A percentile compares a stretch with the other conserved stretches of the same genome.
phyloP scores from a whole-genome alignment of 1,140 invertebrate genomes.

The Musca domestica region DNA sequence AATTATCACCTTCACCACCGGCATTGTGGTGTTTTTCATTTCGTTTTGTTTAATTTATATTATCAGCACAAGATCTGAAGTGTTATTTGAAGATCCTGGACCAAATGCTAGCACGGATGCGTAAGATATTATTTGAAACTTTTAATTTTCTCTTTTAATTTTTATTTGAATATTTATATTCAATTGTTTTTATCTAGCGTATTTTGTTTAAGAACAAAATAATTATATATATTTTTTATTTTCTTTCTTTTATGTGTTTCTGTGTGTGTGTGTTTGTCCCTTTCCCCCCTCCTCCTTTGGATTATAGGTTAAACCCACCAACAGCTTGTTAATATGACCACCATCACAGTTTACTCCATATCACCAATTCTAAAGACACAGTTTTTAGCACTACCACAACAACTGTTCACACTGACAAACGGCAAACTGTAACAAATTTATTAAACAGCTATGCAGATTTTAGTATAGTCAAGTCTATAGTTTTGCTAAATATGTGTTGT shows the following conservation, averaged over 20 bases:
- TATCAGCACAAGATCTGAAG: conserved; percentile 63
- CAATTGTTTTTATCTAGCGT: background rate
- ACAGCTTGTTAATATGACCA: conserved; percentile 27
- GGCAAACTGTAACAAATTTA: conserved; percentile 2
- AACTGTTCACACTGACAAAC: background rate
- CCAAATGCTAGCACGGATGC: conserved; percentile 45
- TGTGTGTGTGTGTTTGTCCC: too few species aligned
- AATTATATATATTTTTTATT: background rate
- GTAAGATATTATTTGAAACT: conserved; percentile 36
- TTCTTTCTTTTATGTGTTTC: conserved; percentile 10
- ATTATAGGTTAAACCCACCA: conserved; percentile 26
- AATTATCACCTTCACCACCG: conserved; percentile 63
- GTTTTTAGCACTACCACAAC: background rate
- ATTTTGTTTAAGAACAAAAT: background rate
- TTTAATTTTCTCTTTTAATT: background rate
- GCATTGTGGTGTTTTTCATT: conserved; percentile 62
- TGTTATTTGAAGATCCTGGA: conserved; percentile 59
- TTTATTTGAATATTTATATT: conserved; percentile 1
- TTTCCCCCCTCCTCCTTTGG: too few species aligned
- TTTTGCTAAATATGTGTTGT: too few species aligned
- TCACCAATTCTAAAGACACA: conserved; percentile 12
- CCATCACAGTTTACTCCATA: background rate
- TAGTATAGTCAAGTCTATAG: too few species aligned
- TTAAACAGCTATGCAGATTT: background rate
- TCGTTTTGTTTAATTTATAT: conserved; percentile 72